These are phyloP conservation scores for Craniophora ligustri DNA, from an alignment of 2,888 invertebrate species.

Conservation along the genomic window DNA sequence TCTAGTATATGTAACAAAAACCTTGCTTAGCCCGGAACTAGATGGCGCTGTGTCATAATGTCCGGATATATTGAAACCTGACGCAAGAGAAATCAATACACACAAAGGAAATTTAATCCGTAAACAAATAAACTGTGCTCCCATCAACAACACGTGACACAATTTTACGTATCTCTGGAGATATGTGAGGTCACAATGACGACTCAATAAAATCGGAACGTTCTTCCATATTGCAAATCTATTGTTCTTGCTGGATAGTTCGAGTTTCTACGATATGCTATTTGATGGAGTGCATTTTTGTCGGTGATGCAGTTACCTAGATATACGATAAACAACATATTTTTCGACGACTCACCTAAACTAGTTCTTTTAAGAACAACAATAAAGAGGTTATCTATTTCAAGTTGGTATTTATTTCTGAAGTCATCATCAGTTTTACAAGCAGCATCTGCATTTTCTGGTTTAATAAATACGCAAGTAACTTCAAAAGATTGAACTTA, in stretches of 20 bases:
- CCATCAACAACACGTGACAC: constrained; percentile 3
- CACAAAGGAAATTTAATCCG: neutral
- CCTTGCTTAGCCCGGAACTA: no score
- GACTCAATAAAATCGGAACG: constrained; percentile 32
- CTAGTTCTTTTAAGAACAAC: no score
- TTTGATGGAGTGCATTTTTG: constrained; percentile 8
- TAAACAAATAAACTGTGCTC: neutral
- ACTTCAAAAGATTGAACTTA: no score
- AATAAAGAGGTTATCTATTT: no score
- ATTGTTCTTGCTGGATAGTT: constrained; percentile 5
- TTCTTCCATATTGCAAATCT: constrained; percentile 26
- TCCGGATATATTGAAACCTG: no score
- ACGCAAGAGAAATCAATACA: no score
- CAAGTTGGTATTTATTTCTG: no score
- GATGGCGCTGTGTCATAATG: no score
- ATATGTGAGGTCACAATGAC: constrained; percentile 15
- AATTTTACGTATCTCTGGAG: constrained; percentile 8
- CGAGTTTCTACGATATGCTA: constrained; percentile 14
- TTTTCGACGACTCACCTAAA: neutral
- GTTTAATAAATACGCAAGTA: no score
- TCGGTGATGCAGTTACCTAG: constrained; percentile 1
- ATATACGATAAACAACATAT: constrained; percentile 5
- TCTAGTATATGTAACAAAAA: no score
- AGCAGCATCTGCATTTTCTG: no score
- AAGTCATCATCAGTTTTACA: no score